phyloP scores from a whole-genome alignment of 2,888 invertebrate species.

The Synanthedon myopaeformis region DNA sequence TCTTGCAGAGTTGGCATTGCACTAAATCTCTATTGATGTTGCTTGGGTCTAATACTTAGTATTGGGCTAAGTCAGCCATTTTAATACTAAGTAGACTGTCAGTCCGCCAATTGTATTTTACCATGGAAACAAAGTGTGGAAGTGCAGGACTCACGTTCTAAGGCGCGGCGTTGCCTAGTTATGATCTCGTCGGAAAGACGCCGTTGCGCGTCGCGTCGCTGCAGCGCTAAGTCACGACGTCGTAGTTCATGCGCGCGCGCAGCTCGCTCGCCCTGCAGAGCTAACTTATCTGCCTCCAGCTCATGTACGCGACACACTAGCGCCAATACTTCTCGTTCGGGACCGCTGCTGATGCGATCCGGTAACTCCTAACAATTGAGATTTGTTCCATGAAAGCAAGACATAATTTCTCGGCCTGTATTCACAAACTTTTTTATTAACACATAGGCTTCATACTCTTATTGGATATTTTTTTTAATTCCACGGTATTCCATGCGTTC shows the following conservation, averaged over 20 bases:
- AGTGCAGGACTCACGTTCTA: constrained; percentile 75
- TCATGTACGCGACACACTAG: constrained; percentile 93
- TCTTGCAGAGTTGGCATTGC: too few relatives aligned
- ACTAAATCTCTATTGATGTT: too few relatives aligned
- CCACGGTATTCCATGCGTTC: too few relatives aligned
- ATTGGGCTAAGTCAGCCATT: too few relatives aligned
- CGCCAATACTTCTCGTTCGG: constrained; percentile 89
- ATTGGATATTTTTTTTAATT: too few relatives aligned
- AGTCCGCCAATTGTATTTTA: too few relatives aligned
- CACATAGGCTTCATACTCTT: too few relatives aligned
- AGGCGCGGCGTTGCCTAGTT: constrained; percentile 84
- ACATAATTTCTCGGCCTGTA: too few relatives aligned
- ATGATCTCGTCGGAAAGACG: constrained; percentile 93
- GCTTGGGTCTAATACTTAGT: too few relatives aligned
- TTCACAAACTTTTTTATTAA: too few relatives aligned
- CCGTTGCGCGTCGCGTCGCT: constrained; percentile 86
- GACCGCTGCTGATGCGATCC: constrained; percentile 84
- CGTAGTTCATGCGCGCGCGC: constrained; percentile 89
- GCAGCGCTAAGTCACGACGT: constrained; percentile 83
- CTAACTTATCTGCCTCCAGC: constrained; percentile 93
- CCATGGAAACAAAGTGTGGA: background rate
- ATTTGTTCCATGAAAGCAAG: too few relatives aligned
- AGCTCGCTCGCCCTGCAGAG: constrained; percentile 87
- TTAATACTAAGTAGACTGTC: too few relatives aligned
- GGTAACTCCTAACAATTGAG: constrained; percentile 77